A percentile compares a stretch with the other conserved stretches of the same genome.
Evolutionary conservation across 2,113 vertebrate genomes (phyloP).

Genomic region (Promerops cafer): DNA sequence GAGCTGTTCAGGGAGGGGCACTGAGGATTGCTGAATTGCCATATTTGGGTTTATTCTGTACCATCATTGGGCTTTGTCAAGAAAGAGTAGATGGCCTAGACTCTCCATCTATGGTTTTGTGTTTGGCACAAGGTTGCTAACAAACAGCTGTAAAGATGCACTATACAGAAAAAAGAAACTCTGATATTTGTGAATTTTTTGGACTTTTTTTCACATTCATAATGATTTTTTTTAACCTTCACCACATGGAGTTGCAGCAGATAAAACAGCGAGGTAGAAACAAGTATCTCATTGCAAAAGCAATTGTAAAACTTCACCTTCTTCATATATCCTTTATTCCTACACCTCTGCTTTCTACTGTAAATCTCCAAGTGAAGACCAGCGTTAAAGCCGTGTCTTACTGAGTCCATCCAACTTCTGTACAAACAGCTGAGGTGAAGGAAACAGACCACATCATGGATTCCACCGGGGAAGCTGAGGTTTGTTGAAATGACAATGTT

Average conservation of each 20-base stretch:
- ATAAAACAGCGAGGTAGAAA: background rate
- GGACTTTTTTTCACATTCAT: background rate
- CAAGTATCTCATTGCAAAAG: background rate
- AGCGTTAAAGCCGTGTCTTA: background rate
- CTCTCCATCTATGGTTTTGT: background rate
- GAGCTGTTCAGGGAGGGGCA: background rate
- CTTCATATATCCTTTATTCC: background rate
- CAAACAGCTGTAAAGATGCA: background rate
- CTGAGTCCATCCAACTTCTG: background rate
- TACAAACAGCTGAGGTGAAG: background rate
- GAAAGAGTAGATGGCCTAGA: background rate
- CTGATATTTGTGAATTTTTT: background rate
- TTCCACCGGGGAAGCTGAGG: background rate
- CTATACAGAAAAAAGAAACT: background rate
- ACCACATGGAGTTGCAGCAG: fast-evolving
- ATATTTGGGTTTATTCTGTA: background rate
- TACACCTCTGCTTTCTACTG: background rate
- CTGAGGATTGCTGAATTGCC: background rate
- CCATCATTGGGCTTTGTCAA: background rate
- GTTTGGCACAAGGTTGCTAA: background rate
- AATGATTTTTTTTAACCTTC: background rate
- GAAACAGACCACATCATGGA: background rate
- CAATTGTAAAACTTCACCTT: background rate
- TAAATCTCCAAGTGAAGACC: background rate
- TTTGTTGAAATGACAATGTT: background rate